phyloP scores from a whole-genome alignment of 2,113 vertebrate genomes.

The Megaptera novaeangliae region DNA sequence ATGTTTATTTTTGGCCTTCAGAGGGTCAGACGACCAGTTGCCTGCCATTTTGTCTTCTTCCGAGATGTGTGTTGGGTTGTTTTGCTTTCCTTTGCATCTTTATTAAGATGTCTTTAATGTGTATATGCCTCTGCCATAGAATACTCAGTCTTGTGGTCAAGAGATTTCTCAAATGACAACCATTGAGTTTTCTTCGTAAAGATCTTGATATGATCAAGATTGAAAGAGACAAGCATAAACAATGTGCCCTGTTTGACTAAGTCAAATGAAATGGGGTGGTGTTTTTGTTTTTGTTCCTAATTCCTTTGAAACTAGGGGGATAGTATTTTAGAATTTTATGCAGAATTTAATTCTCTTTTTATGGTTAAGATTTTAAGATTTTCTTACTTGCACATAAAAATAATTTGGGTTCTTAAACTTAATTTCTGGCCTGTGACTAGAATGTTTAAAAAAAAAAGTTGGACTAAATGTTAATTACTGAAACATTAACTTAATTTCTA shows the following conservation, averaged over 20 bases:
- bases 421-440: slow-evolving; percentile 93
- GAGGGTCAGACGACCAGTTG: slow-evolving; percentile 88
- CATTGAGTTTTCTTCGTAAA: slow-evolving; percentile 85
- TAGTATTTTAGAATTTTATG: slow-evolving; percentile 94
- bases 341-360: slow-evolving; percentile 92
- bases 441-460: slow-evolving; percentile 90
- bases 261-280: slow-evolving; percentile 86
- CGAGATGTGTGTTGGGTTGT: slow-evolving; percentile 84
- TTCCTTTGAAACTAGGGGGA: slow-evolving; percentile 90
- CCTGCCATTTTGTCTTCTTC: slow-evolving; percentile 90
- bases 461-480: slow-evolving; percentile 93
- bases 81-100: slow-evolving; percentile 89
- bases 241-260: slow-evolving; percentile 87
- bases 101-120: slow-evolving; percentile 90
- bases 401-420: slow-evolving; percentile 93
- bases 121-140: slow-evolving; percentile 90
- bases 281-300: slow-evolving; percentile 82
- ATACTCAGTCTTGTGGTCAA: slow-evolving; percentile 91
- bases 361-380: slow-evolving; percentile 96
- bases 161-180: slow-evolving; percentile 89
- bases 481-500: slow-evolving; percentile 90
- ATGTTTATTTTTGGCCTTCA: slow-evolving; percentile 89
- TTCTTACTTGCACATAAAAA: slow-evolving; percentile 96
- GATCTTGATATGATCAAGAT: slow-evolving; percentile 95
- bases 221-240: slow-evolving; percentile 86